Evolutionary conservation across 2,113 vertebrate species (phyloP), one percentile per base, ranked within the genome.

Genomic region (Epinephelus moara): DNA sequence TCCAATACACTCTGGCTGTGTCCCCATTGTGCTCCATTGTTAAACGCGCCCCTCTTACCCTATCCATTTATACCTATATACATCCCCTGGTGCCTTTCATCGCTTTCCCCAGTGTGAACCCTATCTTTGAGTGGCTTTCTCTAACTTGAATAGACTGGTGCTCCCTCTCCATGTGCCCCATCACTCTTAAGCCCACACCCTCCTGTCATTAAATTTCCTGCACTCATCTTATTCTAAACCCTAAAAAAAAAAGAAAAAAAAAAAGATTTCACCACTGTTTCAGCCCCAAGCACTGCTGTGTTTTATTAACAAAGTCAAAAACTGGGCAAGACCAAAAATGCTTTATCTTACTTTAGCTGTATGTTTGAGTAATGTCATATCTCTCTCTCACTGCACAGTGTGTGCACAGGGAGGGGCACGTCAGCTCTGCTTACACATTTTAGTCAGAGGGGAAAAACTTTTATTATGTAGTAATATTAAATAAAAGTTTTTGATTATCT

Each of bases 71-170:
- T 69, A 84, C 79, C 70, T 71, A n/a, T 66, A 57, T 62, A 21
- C 57, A 62, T 40, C 73, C 68, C 84, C 83, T 75, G 52, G 55
- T 76, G 79, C 79, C 81, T 84, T 78, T 90, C 78, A 90, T 87
- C 67, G 4, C 79, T 88, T 83, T 42, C 40, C 81, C 56, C 66
- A 78, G 84, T 70, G 66, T 85, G 88, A 88, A 59, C 66, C 61
- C 17, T 8, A 74, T 76, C 67, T 81, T 57, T 71, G 23, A 75
- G 70, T 66, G 53, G 45, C 42, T 85, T 67, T 68, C 69, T 73
- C 45, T 18, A 71, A 9, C 49, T 47, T 56, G 55, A 75, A 60
- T 77, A 55, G 45, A 23, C 21, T 21, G 8, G 11, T 18, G 18
- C 23, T 21, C 27, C 66, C 55, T 59, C 27, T 63, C 30, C 25